Evolutionary conservation across 2,113 vertebrate species (phyloP), one percentile per base, ranked within the genome.

Genomic region (Setophaga coronata): DNA sequence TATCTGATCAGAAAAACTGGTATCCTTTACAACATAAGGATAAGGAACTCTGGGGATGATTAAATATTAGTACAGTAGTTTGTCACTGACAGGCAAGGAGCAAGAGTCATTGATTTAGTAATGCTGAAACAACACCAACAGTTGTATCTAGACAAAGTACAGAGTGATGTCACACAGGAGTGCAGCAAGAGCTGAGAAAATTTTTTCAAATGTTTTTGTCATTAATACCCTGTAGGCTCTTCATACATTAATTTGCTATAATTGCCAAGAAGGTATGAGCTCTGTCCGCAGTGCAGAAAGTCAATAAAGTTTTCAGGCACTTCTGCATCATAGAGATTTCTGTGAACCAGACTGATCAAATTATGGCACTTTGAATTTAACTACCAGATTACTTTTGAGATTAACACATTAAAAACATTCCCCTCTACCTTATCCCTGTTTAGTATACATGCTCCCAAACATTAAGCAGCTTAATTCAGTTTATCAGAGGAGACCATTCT

Each of bases 351-450:
- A 78, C 4, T 58, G 29, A 70, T 57, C 50, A 73, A 79, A 48
- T 42, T 9, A 65, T 14, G 16, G n/a, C 43, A 76, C 28, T 82
- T 85, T 69, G 82, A 93, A 57, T 85, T 74, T 29, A 95, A 85
- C 26, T 73, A 60, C 19, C 36, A 56, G 42, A 83, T 90, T 73
- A 69, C 29, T 89, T 90, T 73, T 72, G 65, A 70, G 45, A 64
- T 71, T 69, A 72, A 89, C 87, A 57, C 4, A 3, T 57, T 74
- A 62, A 84, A 83, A 91, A 79, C 7, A 43, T 43, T 80, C 57
- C 23, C 10, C 20, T 70, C 34, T 31, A 25, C 25, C 81, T 67
- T 50, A 87, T 56, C 24, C 33, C 19, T n/a, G 5, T 60, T 60
- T 91, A 82, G 9, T 65, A 16, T 47, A 50, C 19, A 25, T 70